These are phyloP conservation scores for Sabellastarte sp. DNA, from an alignment of 2,888 invertebrate species.

Conservation along the genomic window DNA sequence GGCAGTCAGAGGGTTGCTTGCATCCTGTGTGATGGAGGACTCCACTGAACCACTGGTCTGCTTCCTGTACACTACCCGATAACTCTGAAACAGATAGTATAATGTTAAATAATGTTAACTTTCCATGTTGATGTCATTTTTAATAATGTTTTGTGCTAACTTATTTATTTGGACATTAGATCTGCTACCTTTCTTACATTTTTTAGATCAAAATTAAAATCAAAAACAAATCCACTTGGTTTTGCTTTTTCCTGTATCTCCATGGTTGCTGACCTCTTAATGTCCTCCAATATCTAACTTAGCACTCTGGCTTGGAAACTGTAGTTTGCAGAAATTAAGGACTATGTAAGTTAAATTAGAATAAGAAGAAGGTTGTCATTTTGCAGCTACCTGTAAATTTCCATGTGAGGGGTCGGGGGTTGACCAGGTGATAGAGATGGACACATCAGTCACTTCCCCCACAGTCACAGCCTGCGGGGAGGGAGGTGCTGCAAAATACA, in stretches of 20 bases:
- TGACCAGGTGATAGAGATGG: conserved; percentile 34
- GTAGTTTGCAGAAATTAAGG: no score
- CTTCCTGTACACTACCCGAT: background rate
- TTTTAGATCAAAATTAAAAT: no score
- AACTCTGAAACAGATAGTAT: no score
- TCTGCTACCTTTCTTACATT: no score
- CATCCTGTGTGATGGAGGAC: background rate
- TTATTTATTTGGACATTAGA: no score
- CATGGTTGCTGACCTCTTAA: background rate
- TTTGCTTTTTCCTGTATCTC: background rate
- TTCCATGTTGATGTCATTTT: no score
- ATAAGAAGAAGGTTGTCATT: no score
- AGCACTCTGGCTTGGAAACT: no score
- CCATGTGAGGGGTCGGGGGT: conserved; percentile 41
- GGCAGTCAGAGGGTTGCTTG: conserved; percentile 3
- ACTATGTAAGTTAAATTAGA: no score
- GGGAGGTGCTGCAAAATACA: conserved; percentile 39
- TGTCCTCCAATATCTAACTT: background rate
- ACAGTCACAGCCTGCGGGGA: conserved; percentile 29
- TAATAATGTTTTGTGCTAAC: no score
- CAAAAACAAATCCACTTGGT: background rate
- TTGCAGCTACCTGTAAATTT: conserved; percentile 29
- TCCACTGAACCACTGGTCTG: no score
- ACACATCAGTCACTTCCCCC: conserved; percentile 10
- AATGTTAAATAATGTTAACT: no score